Percentiles rank a stretch among this genome's conserved stretches.
These are phyloP conservation scores for Mayetiola destructor DNA, from an alignment of 2,888 invertebrate genomes.

Conservation along the genomic window DNA sequence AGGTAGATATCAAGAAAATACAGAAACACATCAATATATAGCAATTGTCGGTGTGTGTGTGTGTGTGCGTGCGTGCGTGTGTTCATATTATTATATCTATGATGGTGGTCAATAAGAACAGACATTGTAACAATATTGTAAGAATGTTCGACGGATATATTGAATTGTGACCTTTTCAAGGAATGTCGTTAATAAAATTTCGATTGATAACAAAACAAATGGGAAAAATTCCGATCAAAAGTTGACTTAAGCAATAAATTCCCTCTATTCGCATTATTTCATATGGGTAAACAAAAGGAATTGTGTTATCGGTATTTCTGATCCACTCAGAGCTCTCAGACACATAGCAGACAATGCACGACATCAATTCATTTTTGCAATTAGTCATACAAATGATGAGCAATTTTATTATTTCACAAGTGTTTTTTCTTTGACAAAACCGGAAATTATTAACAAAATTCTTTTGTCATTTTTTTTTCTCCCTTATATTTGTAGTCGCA, in stretches of 20 bases:
- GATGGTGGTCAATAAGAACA: too few species aligned
- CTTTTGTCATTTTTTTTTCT: background rate
- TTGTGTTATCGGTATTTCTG: too few species aligned
- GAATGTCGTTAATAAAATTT: background rate
- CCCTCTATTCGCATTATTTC: too few species aligned
- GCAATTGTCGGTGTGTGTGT: background rate
- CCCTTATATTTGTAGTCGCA: slow-evolving; percentile 24
- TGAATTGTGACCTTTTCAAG: background rate
- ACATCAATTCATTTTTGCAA: too few species aligned
- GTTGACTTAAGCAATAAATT: too few species aligned
- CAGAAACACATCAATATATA: background rate
- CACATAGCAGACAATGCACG: too few species aligned
- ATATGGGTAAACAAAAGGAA: too few species aligned
- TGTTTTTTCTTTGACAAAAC: background rate
- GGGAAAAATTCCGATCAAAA: too few species aligned
- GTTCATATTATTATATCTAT: background rate
- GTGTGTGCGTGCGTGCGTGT: background rate
- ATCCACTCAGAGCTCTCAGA: too few species aligned
- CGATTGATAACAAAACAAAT: background rate
- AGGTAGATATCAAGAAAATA: slow-evolving; percentile 6
- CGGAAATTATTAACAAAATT: background rate
- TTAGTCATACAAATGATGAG: too few species aligned
- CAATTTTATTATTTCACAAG: background rate
- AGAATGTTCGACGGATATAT: too few species aligned
- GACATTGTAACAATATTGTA: too few species aligned